Percentiles rank a stretch among this genome's conserved stretches.
Conservation (phyloP, 2,888 invertebrate genomes). For the Gerosis bhagava region DNA sequence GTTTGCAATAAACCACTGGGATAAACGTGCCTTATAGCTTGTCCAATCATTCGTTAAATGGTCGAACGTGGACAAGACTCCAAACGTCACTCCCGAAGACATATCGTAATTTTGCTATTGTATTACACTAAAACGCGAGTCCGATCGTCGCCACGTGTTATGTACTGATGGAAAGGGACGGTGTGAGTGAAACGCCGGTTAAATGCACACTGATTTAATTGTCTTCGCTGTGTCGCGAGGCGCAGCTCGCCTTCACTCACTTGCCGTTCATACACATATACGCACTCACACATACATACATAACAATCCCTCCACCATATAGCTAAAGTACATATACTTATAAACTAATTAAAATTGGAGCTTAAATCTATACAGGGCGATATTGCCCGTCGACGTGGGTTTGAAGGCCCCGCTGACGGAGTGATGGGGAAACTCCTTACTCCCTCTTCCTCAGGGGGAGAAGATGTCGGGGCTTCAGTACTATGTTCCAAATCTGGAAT, state of each 20-base stretch:
- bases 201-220: no score
- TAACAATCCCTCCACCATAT: neutral
- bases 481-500: neutral
- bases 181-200: neutral
- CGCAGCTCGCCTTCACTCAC: neutral
- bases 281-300: neutral
- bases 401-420: no score
- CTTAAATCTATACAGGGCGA: neutral
- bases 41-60: slow-evolving; percentile 20
- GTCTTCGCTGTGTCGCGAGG: neutral
- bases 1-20: slow-evolving; percentile 28
- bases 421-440: neutral
- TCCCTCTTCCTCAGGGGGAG: neutral
- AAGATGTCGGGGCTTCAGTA: neutral
- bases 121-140: slow-evolving; percentile 4
- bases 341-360: neutral
- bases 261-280: no score
- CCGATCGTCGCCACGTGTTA: slow-evolving; percentile 15
- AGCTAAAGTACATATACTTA: neutral
- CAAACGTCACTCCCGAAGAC: slow-evolving; percentile 16
- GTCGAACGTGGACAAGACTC: slow-evolving; percentile 16
- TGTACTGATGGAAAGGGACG: neutral
- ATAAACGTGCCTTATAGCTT: slow-evolving; percentile 18
- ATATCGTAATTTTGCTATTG: slow-evolving; percentile 12
- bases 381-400: no score